These are phyloP conservation scores for Orthosia gracilis DNA, from an alignment of 2,888 invertebrate genomes.

Conservation along the genomic window DNA sequence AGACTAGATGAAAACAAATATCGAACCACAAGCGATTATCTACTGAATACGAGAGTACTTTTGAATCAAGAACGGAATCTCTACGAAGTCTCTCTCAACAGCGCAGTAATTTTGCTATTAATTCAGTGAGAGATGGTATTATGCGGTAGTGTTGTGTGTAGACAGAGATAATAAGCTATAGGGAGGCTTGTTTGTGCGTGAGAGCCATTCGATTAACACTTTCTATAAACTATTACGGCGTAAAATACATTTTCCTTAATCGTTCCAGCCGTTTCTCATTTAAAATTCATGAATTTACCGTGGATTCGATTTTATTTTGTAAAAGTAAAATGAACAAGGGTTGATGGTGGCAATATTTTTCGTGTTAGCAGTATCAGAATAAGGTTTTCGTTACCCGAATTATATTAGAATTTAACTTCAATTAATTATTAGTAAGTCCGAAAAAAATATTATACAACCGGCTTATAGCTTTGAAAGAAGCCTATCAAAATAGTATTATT, in stretches of 20 bases:
- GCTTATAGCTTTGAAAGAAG: too few relatives aligned
- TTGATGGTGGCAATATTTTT: not conserved
- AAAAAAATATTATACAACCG: too few relatives aligned
- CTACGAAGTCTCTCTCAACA: too few relatives aligned
- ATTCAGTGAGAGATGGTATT: not conserved
- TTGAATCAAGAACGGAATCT: constrained; percentile 11
- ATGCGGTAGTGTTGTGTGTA: constrained; percentile 1
- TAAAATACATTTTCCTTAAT: not conserved
- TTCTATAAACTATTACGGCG: not conserved
- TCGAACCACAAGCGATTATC: constrained; percentile 33
- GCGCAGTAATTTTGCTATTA: constrained; percentile 16
- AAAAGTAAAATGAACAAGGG: not conserved
- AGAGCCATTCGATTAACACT: constrained; percentile 27
- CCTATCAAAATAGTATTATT: too few relatives aligned
- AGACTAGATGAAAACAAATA: constrained; percentile 30
- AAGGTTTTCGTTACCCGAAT: not conserved
- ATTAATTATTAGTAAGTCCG: too few relatives aligned
- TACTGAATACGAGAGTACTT: constrained; percentile 23
- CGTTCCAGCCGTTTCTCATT: not conserved
- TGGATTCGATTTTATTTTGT: not conserved
- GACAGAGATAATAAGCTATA: not conserved
- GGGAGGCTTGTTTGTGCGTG: constrained; percentile 6
- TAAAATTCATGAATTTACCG: constrained; percentile 2
- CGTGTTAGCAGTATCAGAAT: not conserved
- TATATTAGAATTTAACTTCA: not conserved